Percentiles rank a stretch among this genome's conserved stretches.
Evolutionary conservation across 2,113 vertebrate genomes (phyloP).

Genomic region (Arvicanthis niloticus): DNA sequence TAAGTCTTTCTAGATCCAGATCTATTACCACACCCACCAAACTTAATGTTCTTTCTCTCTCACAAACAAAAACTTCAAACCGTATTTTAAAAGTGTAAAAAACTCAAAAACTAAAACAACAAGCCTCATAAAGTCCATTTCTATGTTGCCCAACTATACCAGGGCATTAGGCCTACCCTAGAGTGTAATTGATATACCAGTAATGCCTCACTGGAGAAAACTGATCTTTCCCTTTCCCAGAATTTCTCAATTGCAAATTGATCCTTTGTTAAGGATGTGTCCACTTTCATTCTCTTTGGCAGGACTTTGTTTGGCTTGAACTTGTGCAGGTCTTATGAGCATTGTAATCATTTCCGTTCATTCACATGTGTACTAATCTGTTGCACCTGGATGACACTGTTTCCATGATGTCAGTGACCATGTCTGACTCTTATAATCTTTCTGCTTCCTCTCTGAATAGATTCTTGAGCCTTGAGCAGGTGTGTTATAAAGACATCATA

Average conservation of each 20-base stretch:
- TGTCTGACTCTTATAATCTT: not conserved
- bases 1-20: not conserved
- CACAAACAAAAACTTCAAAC: not conserved
- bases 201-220: not conserved
- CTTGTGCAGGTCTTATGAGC: not conserved
- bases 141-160: not conserved
- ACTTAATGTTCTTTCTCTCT: not conserved
- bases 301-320: not conserved
- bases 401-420: not conserved
- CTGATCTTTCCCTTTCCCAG: not conserved
- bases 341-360: not conserved
- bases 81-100: not conserved
- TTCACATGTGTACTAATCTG: not conserved
- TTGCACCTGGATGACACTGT: not conserved
- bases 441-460: not conserved
- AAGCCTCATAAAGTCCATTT: not conserved
- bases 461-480: not conserved
- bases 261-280: no score
- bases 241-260: not conserved
- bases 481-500: not conserved
- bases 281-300: not conserved
- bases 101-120: not conserved
- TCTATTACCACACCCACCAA: not conserved
- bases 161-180: not conserved
- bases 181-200: not conserved